These are phyloP conservation scores for Drosophila chauvacae DNA, from an alignment of 1,140 invertebrate genomes.

Conservation along the genomic window DNA sequence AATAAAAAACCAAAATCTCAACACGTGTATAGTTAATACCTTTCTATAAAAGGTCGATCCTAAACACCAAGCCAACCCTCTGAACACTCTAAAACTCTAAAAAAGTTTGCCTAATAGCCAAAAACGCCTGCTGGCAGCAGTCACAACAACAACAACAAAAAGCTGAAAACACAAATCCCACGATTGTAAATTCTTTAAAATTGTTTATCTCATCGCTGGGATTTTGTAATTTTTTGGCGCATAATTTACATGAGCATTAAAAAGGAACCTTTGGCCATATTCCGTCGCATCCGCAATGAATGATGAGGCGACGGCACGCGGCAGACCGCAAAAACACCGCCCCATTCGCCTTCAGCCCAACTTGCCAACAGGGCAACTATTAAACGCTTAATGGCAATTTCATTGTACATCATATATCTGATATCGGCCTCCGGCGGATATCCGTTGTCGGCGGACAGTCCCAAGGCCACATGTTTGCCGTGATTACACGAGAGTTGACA, in stretches of 20 bases:
- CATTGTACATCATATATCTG: conserved; percentile 46
- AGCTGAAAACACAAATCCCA: conserved; percentile 28
- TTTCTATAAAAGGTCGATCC: conserved; percentile 10
- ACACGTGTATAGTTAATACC: conserved; percentile 45
- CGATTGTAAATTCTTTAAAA: conserved; percentile 52
- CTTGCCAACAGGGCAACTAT: conserved; percentile 29
- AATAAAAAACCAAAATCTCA: background rate
- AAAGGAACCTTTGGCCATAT: conserved; percentile 10
- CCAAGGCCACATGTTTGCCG: conserved; percentile 75
- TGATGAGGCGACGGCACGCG: conserved; percentile 47
- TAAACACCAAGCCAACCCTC: conserved; percentile 17
- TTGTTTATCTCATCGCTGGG: conserved; percentile 38
- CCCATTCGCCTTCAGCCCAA: background rate
- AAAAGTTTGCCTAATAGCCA: conserved; percentile 31
- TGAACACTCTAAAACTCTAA: conserved; percentile 6
- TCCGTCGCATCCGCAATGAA: conserved; percentile 10
- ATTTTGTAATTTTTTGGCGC: conserved; percentile 49
- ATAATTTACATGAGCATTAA: conserved; percentile 51
- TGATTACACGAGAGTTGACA: conserved; percentile 78
- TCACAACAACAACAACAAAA: conserved; percentile 17
- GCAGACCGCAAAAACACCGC: conserved; percentile 44
- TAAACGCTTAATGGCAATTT: conserved; percentile 50
- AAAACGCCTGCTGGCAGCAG: conserved; percentile 26
- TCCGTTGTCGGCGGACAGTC: conserved; percentile 57
- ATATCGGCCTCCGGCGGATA: conserved; percentile 49